Conservation (phyloP, 2,888 invertebrate genomes). For the Noctua comes region DNA sequence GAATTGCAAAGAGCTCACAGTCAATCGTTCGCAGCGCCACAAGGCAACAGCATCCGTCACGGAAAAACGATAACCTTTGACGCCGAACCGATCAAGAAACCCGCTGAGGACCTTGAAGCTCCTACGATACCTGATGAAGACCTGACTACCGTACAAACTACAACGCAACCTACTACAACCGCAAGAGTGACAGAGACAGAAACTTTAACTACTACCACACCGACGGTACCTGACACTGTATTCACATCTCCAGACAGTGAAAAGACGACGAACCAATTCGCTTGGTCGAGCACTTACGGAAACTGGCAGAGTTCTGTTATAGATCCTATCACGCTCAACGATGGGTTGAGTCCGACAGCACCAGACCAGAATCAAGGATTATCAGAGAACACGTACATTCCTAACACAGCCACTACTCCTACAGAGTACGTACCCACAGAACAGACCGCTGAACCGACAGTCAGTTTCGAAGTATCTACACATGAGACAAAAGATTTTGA, state of each 20-base stretch:
- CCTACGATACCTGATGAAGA: constrained; percentile 79
- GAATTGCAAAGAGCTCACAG: constrained; percentile 93
- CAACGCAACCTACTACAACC: constrained; percentile 77
- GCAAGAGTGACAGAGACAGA: constrained; percentile 76
- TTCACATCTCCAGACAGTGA: constrained; percentile 85
- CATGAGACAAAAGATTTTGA: constrained; percentile 74
- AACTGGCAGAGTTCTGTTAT: constrained; percentile 93
- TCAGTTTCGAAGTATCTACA: constrained; percentile 76
- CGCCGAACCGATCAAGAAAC: constrained; percentile 76
- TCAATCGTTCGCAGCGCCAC: constrained; percentile 92
- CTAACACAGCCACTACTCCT: constrained; percentile 77
- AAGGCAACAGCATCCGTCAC: constrained; percentile 85
- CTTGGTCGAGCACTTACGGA: constrained; percentile 86
- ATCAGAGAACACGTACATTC: constrained; percentile 76
- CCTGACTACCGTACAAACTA: constrained; percentile 77
- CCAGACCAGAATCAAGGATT: constrained; percentile 75
- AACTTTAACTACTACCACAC: constrained; percentile 78
- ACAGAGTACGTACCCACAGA: constrained; percentile 78
- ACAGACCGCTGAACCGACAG: constrained; percentile 79
- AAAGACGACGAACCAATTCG: constrained; percentile 84
- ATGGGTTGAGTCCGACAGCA: constrained; percentile 89
- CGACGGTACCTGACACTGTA: constrained; percentile 73
- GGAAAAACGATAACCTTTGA: constrained; percentile 83
- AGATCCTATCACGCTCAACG: constrained; percentile 93
- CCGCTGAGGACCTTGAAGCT: constrained; percentile 85